Base-by-base conservation (phyloP, 2,888 invertebrate species). In the Dascillus cervinus region DNA sequence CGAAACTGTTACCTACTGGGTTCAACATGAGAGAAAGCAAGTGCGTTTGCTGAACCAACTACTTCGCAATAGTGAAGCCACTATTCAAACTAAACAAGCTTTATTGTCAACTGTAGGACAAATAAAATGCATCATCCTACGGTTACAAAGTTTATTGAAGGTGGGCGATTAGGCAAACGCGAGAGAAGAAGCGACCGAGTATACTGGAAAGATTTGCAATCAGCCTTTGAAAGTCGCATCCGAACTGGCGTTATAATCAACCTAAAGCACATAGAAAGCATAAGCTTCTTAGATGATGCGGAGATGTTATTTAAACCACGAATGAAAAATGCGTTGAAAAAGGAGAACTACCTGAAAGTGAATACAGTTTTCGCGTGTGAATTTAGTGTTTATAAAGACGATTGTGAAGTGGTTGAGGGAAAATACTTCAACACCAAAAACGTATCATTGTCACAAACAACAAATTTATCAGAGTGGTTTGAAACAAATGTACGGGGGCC, bases 301-400 rank as follows among this genome's bases (percentile, higher is more conserved):
- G 10, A 22, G 10, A 10, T 4, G 10, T 22, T 22, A 4, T 6
- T 6, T 4, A 22, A 9, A 9, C 22, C 9, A n/a, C n/a, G n/a
- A n/a, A n/a, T n/a, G n/a, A n/a, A n/a, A n/a, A n/a, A n/a, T n/a
- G n/a, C n/a, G n/a, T 10, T 22, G 4, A 22, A 22, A 9, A 9
- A 9, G 9, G 4, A 22, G 9, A 9, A 22, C 9, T n/a, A 22
- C 9, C 4, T 10, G 4, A 4, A 9, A 6, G 10, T 9, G n/a
- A 22, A 22, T n/a, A 22, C 22, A n/a, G 22, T 22, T 22, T 22
- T 22, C 22, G n/a, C 9, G 9, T 11, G 24, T 4, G 24, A 24
- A 24, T 24, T 24, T 24, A n/a, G 5, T 8, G 10, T 24, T 4
- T 9, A 8, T 9, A 11, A 9, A 11, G 24, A 13, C 3, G 10